Percentiles rank a stretch among this genome's conserved stretches.
Conservation (phyloP, 2,888 invertebrate species). For the Ectobius pallidus region DNA sequence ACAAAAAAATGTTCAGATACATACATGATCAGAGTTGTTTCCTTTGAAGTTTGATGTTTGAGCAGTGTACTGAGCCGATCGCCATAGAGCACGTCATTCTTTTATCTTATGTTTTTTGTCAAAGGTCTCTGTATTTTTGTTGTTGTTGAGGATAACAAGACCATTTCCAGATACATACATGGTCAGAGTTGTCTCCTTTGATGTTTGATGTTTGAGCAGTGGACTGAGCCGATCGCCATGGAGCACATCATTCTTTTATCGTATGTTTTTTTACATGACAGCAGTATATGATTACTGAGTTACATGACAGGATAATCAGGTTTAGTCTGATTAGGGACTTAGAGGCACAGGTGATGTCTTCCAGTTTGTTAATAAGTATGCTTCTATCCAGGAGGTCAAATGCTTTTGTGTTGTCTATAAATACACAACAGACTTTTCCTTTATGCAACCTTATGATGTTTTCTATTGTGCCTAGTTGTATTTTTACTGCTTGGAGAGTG, state of each 20-base stretch:
- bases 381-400: background rate
- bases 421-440: background rate
- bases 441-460: background rate
- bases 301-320: background rate
- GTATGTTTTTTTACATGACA: background rate
- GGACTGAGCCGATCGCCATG: background rate
- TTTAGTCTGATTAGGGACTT: background rate
- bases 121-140: no score
- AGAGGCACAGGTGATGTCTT: background rate
- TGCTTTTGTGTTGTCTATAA: background rate
- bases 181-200: no score
- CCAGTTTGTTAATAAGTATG: background rate
- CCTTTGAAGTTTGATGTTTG: no score
- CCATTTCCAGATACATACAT: no score
- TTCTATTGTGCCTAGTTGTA: no score
- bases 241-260: background rate
- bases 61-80: no score
- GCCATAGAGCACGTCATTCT: background rate
- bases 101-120: background rate
- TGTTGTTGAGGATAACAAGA: no score
- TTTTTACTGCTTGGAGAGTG: no score
- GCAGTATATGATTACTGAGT: background rate
- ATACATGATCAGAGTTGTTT: no score
- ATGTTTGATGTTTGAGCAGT: no score
- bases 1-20: no score